phyloP scores from a whole-genome alignment of 2,888 invertebrate species.

The Nemurella pictetii region DNA sequence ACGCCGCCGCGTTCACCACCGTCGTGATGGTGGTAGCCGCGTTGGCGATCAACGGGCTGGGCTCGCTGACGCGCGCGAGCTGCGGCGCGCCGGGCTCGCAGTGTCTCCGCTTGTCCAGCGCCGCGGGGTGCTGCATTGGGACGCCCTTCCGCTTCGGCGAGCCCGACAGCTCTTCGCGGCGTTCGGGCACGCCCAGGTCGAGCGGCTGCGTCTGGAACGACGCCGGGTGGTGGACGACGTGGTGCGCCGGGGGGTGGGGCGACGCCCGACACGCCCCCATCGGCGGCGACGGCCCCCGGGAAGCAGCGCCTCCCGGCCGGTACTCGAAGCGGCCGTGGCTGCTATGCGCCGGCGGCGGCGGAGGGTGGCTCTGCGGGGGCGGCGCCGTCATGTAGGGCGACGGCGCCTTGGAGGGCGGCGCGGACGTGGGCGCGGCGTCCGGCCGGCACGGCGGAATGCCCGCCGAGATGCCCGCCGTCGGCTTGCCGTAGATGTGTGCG shows the following conservation, averaged over 20 bases:
- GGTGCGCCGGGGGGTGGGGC: slow-evolving; percentile 48
- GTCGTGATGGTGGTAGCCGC: slow-evolving; percentile 61
- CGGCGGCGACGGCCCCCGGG: slow-evolving; percentile 39
- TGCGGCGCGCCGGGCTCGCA: slow-evolving; percentile 49
- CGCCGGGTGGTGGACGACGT: slow-evolving; percentile 48
- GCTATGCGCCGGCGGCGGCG: slow-evolving; percentile 57
- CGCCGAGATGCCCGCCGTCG: slow-evolving; percentile 58
- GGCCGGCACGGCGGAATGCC: slow-evolving; percentile 60
- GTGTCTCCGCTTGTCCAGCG: slow-evolving; percentile 61
- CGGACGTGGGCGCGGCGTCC: slow-evolving; percentile 50
- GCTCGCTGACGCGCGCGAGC: slow-evolving; percentile 62
- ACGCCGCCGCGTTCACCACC: slow-evolving; percentile 67
- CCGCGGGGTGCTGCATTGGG: slow-evolving; percentile 55
- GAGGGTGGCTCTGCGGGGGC: slow-evolving; percentile 51
- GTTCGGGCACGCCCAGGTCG: slow-evolving; percentile 68
- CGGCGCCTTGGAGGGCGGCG: slow-evolving; percentile 61
- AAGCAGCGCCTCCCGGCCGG: slow-evolving; percentile 44
- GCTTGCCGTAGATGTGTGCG: slow-evolving; percentile 72
- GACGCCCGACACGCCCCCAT: slow-evolving; percentile 39
- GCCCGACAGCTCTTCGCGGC: slow-evolving; percentile 44
- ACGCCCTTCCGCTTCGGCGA: slow-evolving; percentile 66
- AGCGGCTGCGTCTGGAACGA: slow-evolving; percentile 76
- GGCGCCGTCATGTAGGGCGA: slow-evolving; percentile 57
- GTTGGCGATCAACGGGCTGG: slow-evolving; percentile 68
- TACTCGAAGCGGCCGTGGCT: slow-evolving; percentile 49